phyloP scores from a whole-genome alignment of 2,113 vertebrate species.

The Seriola dumerili region DNA sequence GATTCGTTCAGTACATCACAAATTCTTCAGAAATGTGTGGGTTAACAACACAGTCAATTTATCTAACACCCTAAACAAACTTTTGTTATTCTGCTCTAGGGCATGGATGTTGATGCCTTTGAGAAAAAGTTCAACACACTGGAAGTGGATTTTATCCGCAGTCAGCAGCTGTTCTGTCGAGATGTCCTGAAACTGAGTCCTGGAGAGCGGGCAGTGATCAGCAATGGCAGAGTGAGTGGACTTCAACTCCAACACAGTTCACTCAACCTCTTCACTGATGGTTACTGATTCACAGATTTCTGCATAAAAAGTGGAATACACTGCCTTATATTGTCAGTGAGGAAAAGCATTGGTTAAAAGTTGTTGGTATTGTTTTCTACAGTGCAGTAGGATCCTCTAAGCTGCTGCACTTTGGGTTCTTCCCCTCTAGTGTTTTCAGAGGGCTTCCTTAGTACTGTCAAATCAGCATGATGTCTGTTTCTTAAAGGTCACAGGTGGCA shows the following conservation, averaged over 20 bases:
- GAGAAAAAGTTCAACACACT: slow-evolving; percentile 97
- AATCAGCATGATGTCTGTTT: slow-evolving; percentile 67
- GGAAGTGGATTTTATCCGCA: slow-evolving; percentile 90
- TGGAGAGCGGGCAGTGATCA: slow-evolving; percentile 90
- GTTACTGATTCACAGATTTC: neutral
- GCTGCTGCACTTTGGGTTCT: slow-evolving; percentile 38
- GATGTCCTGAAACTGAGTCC: slow-evolving; percentile 91
- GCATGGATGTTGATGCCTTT: slow-evolving; percentile 90
- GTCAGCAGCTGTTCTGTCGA: slow-evolving; percentile 91
- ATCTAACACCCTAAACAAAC: slow-evolving; percentile 44
- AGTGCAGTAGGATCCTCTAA: slow-evolving; percentile 23
- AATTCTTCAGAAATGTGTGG: slow-evolving; percentile 22
- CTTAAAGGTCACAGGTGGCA: slow-evolving; percentile 73
- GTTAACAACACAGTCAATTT: slow-evolving; percentile 26
- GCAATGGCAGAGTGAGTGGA: slow-evolving; percentile 94
- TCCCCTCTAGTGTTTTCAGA: slow-evolving; percentile 46
- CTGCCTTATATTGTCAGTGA: neutral
- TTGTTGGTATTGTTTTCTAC: neutral
- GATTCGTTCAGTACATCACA: slow-evolving; percentile 31
- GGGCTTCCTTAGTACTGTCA: slow-evolving; percentile 51
- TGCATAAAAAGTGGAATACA: neutral
- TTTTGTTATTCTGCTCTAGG: slow-evolving; percentile 82
- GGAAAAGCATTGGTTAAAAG: slow-evolving; percentile 20
- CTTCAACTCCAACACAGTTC: neutral
- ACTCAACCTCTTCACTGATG: neutral